These are phyloP conservation scores for Pantherophis alleghaniensis DNA, from an alignment of 2,797 vertebrate genomes.

Conservation along the genomic window DNA sequence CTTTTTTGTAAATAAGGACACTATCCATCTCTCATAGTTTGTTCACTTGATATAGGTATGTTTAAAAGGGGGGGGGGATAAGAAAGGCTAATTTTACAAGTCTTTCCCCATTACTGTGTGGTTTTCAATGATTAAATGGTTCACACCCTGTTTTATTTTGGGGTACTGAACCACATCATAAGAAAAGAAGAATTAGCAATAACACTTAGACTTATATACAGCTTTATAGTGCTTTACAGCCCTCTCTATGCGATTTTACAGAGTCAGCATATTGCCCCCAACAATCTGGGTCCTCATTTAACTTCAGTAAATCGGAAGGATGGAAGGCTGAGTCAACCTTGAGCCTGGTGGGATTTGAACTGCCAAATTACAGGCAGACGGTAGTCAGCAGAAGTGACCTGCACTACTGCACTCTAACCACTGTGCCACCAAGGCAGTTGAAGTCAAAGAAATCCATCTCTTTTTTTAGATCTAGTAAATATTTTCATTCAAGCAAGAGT, in stretches of 20 bases:
- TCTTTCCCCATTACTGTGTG: not conserved
- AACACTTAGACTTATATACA: too few species aligned
- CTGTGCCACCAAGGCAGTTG: not conserved
- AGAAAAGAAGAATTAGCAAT: slow-evolving; percentile 4
- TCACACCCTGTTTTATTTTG: not conserved
- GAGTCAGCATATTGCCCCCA: too few species aligned
- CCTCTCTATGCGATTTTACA: too few species aligned
- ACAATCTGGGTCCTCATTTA: too few species aligned
- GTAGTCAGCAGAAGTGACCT: too few species aligned
- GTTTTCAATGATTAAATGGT: not conserved
- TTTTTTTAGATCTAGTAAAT: not conserved
- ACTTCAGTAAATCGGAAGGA: too few species aligned
- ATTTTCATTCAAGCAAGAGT: slow-evolving; percentile 19
- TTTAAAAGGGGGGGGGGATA: not conserved
- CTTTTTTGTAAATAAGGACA: not conserved
- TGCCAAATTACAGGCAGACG: too few species aligned
- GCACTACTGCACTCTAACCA: too few species aligned
- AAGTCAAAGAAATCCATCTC: slow-evolving; percentile 7
- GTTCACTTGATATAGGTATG: not conserved
- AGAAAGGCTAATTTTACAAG: not conserved
- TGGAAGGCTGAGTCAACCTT: too few species aligned
- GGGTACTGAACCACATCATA: slow-evolving; percentile 10
- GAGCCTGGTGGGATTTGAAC: too few species aligned
- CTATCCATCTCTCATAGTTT: not conserved
- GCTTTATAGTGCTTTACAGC: too few species aligned